phyloP scores from a whole-genome alignment of 2,797 vertebrate genomes.

The Gymnothorax javanicus region DNA sequence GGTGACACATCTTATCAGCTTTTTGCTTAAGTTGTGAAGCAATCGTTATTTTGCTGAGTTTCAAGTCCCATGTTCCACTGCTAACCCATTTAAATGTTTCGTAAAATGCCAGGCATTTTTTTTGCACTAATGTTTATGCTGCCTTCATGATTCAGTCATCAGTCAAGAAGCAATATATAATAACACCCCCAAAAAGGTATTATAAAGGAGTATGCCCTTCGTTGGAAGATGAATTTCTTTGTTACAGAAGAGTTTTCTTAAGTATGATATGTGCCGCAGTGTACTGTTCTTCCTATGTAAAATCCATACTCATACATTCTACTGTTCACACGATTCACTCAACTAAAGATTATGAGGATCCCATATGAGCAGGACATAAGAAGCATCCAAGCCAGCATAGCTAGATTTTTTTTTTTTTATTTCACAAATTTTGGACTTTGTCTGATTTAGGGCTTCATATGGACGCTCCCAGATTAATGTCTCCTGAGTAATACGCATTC shows the following conservation, averaged over 20 bases:
- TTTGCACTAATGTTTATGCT: constrained; percentile 19
- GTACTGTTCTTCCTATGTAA: not conserved
- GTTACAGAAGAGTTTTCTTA: not conserved
- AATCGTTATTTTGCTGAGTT: not conserved
- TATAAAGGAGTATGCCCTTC: constrained; percentile 5
- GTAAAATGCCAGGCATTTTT: constrained; percentile 15
- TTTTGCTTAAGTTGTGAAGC: not conserved
- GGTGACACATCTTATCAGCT: not conserved
- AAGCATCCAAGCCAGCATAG: not conserved
- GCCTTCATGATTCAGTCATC: not conserved
- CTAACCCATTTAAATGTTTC: not conserved
- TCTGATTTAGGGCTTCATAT: not conserved
- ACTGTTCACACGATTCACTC: not conserved
- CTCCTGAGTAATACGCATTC: not conserved
- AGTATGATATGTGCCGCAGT: not conserved
- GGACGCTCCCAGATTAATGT: not conserved
- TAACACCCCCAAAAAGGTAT: constrained; percentile 21
- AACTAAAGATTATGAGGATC: not conserved
- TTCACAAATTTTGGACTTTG: not conserved
- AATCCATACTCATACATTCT: not conserved
- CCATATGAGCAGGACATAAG: not conserved
- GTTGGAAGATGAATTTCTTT: not conserved
- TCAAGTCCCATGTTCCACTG: not conserved
- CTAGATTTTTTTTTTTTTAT: not conserved
- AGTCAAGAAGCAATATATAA: constrained; percentile 28